Base-by-base conservation (phyloP, 2,888 invertebrate species). In the Sphaerophoria taeniata region DNA sequence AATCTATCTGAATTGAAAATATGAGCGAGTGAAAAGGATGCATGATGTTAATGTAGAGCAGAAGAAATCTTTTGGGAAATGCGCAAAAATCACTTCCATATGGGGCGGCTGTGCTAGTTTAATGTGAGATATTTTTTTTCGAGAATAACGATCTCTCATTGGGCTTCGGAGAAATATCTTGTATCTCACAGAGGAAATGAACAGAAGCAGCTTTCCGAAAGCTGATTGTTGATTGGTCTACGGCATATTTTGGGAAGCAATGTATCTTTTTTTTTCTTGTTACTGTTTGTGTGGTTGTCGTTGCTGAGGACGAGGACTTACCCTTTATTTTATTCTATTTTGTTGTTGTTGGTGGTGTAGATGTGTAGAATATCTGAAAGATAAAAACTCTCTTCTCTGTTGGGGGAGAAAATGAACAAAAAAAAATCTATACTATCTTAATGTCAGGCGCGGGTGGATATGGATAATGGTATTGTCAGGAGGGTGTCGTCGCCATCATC, bases 21-120 rank as follows among this genome's bases (percentile, higher is more conserved):
- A 79, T 79, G 83, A 84, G 79, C 74, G 85, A 85, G 85, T 81
- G 85, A 85, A 81, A 85, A 81, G 85, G 85, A 85, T 85, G 81
- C 81, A 85, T 51, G 61, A 81, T 70, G 58, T 16, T 16, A 14
- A 51, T 67, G 24, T 60, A 60, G 60, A 53, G 67, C 51, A 69
- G 70, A 47, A 47, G 72, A 85, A 85, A 76, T 81, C 81, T 81
- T 81, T 85, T 85, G 73, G 85, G 81, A 81, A 85, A 85, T 85
- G 85, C 85, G 85, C 85, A 85, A 85, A 85, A 85, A 85, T 85
- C 85, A 81, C 76, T 80, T 80, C 80, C 43, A 43, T 55, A 58
- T 60, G 65, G 67, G 79, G 79, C 80, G 80, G 74, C 69, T 75
- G 75, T 63, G 61, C 14, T 76, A 14, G 56, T 58, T 39, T 24